Evolutionary conservation across 1,140 invertebrate genomes (phyloP).

Genomic region (Propsilocerus akamusi): DNA sequence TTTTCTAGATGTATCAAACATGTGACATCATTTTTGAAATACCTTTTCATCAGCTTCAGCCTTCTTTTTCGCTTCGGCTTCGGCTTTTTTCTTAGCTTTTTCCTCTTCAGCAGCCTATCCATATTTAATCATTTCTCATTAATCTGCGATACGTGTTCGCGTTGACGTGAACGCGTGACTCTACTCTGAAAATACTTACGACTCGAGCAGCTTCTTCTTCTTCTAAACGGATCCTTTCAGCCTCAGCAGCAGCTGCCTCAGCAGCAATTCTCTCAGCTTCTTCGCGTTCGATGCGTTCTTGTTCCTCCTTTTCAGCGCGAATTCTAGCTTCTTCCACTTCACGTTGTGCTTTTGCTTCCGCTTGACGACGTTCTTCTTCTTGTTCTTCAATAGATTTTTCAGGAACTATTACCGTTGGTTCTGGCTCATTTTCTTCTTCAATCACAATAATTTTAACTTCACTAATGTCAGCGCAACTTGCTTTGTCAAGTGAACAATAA

Average conservation of each 20-base stretch:
- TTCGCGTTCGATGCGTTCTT: constrained; percentile 9
- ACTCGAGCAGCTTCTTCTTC: constrained; percentile 10
- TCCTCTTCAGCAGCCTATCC: not conserved
- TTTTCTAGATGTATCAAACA: not conserved
- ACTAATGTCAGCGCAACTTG: not conserved
- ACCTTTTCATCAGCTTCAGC: constrained; percentile 9
- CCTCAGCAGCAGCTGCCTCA: constrained; percentile 3
- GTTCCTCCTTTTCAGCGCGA: constrained; percentile 8
- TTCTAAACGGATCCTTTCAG: too few relatives aligned
- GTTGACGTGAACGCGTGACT: not conserved
- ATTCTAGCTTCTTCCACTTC: constrained; percentile 2
- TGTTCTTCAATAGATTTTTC: constrained; percentile 10
- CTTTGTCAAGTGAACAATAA: not conserved
- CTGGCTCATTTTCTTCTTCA: not conserved
- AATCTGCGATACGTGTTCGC: not conserved
- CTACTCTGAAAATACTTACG: constrained; percentile 5
- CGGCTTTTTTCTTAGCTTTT: constrained; percentile 6
- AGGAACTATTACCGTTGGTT: not conserved
- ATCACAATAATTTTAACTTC: not conserved
- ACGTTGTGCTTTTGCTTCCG: constrained; percentile 14
- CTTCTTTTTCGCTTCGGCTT: constrained; percentile 6
- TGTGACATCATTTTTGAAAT: constrained; percentile 1
- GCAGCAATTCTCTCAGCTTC: constrained; percentile 7
- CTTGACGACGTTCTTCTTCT: constrained; percentile 14
- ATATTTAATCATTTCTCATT: not conserved